Evolutionary conservation across 2,888 invertebrate species (phyloP).

Genomic region (Andrena dorsata): DNA sequence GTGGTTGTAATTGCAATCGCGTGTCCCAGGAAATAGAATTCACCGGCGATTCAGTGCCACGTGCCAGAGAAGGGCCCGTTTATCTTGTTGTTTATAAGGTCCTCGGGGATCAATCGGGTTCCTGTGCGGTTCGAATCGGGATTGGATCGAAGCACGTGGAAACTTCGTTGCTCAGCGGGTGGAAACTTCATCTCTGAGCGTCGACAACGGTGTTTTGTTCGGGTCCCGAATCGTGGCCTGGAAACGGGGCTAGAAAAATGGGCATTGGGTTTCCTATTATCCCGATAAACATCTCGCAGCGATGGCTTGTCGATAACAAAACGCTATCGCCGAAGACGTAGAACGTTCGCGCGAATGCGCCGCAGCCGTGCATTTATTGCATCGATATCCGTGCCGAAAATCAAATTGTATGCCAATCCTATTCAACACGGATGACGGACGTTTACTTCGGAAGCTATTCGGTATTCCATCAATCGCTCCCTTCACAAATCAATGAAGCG

Average conservation of each 20-base stretch:
- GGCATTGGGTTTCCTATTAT: constrained; percentile 66
- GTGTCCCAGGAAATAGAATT: neutral
- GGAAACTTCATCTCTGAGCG: constrained; percentile 36
- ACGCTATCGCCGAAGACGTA: constrained; percentile 20
- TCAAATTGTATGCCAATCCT: constrained; percentile 4
- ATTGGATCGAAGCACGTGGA: constrained; percentile 13
- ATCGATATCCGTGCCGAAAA: neutral
- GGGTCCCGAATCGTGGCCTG: constrained; percentile 19
- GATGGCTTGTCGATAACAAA: constrained; percentile 61
- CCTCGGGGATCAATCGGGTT: constrained; percentile 1
- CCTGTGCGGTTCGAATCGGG: neutral
- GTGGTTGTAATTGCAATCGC: neutral
- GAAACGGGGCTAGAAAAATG: constrained; percentile 59
- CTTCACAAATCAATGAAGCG: neutral
- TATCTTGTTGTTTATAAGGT: neutral
- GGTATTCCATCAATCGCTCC: neutral
- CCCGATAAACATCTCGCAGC: constrained; percentile 64
- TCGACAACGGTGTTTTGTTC: constrained; percentile 27
- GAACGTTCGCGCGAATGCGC: neutral
- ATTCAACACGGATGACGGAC: neutral
- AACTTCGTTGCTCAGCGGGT: constrained; percentile 33
- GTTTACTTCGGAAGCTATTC: neutral
- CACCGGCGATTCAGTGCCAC: neutral
- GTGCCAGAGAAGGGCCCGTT: neutral
- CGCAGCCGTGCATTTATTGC: constrained; percentile 11